Evolutionary conservation across 2,797 vertebrate genomes (phyloP), one percentile per base, ranked within the genome.

Genomic region (Lagocephalus sceleratus): DNA sequence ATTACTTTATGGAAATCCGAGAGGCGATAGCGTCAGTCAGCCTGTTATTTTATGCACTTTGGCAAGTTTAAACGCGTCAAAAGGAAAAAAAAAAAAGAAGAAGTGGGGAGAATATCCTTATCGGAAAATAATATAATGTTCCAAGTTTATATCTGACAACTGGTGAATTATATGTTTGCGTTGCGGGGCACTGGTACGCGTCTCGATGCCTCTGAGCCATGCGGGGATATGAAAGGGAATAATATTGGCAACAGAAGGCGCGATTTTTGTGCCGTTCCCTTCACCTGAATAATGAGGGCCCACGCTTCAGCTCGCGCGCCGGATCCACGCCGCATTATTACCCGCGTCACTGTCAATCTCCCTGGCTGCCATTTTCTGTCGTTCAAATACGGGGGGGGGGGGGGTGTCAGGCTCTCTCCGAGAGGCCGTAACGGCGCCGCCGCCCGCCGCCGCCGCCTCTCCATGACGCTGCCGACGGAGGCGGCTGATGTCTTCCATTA

Each of bases 1-100:
- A 89, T 87, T 88, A 81, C 85, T 83, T 85, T 85, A 86, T 88
- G 84, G 85, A 89, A 88, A 88, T 88, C 73, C 56, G 6, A 83
- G 85, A 83, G 71, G 81, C 79, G 85, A 85, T 87, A 84, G 78
- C 78, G 86, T 87, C 85, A 85, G 73, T 89, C 84, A 86, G 68
- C 66, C 65, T 77, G 65, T 77, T 60, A 82, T 87, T 81, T 79
- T 76, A 85, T 77, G 76, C 75, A 62, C 84, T 75, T 81, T 57
- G 66, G 68, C 66, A 67, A 57, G 60, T 81, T 78, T 76, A 80
- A 79, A 79, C 76, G 67, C 39, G 67, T 57, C 63, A 44, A 63
- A 49, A 76, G 48, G 32, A 55, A 47, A 74, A 53, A 66, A 43
- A 57, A 47, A 59, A 68, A n/a, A n/a, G n/a, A n/a, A n/a, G n/a